Percentiles rank a stretch among this genome's conserved stretches.
Evolutionary conservation across 1,140 invertebrate species (phyloP).

Genomic region (Drosophila busckii): DNA sequence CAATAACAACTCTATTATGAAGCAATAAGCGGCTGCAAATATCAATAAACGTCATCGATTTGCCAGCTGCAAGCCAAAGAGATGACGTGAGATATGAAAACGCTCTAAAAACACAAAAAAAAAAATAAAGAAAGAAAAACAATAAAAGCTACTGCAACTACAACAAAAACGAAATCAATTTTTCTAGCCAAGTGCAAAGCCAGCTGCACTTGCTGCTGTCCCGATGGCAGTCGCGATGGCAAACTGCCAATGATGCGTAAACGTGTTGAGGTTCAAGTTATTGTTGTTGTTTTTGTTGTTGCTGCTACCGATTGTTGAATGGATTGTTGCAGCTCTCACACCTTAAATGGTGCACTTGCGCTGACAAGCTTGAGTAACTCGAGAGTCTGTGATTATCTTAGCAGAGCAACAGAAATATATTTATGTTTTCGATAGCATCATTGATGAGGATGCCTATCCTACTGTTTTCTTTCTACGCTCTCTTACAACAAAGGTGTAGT

Average conservation of each 20-base stretch:
- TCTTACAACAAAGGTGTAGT: no score
- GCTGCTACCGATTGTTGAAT: slow-evolving; percentile 11
- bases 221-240: slow-evolving; percentile 4
- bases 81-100: slow-evolving; percentile 74
- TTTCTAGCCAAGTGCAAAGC: slow-evolving; percentile 42
- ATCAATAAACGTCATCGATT: slow-evolving; percentile 61
- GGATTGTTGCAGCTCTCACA: slow-evolving; percentile 45
- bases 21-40: slow-evolving; percentile 48
- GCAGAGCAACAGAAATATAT: slow-evolving; percentile 62
- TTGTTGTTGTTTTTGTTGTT: slow-evolving; percentile 39
- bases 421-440: slow-evolving; percentile 69
- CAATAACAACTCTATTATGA: slow-evolving; percentile 77
- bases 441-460: slow-evolving; percentile 43
- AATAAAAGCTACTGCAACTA: slow-evolving; percentile 70
- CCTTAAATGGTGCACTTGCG: slow-evolving; percentile 60
- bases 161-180: slow-evolving; percentile 75
- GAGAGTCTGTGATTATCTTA: slow-evolving; percentile 70
- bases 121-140: no score
- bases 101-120: slow-evolving; percentile 55
- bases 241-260: slow-evolving; percentile 56
- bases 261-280: slow-evolving; percentile 56
- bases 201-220: slow-evolving; percentile 9
- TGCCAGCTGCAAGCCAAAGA: slow-evolving; percentile 20
- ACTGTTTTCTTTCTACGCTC: no score
- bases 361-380: slow-evolving; percentile 57